phyloP scores from a whole-genome alignment of 2,888 invertebrate species.

The Prostheceraeus crozeri region DNA sequence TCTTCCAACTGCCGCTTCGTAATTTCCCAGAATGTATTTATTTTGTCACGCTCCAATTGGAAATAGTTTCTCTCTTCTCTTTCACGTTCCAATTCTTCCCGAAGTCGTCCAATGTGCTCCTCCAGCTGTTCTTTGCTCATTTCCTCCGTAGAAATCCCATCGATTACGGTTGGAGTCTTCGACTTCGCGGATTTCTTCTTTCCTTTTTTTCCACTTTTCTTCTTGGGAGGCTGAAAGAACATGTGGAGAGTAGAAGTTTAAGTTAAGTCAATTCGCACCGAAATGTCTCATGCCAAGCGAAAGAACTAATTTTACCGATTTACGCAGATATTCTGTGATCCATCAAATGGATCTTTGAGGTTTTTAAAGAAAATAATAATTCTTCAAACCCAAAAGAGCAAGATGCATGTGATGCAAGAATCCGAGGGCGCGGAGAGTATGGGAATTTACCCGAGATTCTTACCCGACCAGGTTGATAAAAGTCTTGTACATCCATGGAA shows the following conservation, averaged over 20 bases:
- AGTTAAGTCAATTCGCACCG: too few relatives aligned
- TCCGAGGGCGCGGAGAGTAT: too few relatives aligned
- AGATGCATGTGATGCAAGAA: too few relatives aligned
- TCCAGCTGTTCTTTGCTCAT: conserved; percentile 88
- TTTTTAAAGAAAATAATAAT: too few relatives aligned
- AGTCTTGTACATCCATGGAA: too few relatives aligned
- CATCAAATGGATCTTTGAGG: too few relatives aligned
- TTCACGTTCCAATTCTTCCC: conserved; percentile 84
- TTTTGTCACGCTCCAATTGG: conserved; percentile 84
- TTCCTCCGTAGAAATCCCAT: conserved; percentile 81
- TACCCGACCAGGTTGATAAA: too few relatives aligned
- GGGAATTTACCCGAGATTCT: too few relatives aligned
- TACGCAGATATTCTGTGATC: too few relatives aligned
- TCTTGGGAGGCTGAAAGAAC: conserved; percentile 51
- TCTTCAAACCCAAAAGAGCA: too few relatives aligned
- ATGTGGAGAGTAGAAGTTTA: not conserved
- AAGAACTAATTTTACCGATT: too few relatives aligned
- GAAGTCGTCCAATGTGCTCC: conserved; percentile 73
- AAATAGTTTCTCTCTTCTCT: conserved; percentile 89
- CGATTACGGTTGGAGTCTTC: conserved; percentile 61
- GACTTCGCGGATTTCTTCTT: conserved; percentile 51
- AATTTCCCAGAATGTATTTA: conserved; percentile 90
- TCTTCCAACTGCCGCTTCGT: conserved; percentile 80
- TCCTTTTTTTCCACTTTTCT: conserved; percentile 50
- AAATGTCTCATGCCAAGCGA: too few relatives aligned